Evolutionary conservation across 1,140 invertebrate species (phyloP), one percentile per base, ranked within the genome.

Genomic region (Brachionus rubens): DNA sequence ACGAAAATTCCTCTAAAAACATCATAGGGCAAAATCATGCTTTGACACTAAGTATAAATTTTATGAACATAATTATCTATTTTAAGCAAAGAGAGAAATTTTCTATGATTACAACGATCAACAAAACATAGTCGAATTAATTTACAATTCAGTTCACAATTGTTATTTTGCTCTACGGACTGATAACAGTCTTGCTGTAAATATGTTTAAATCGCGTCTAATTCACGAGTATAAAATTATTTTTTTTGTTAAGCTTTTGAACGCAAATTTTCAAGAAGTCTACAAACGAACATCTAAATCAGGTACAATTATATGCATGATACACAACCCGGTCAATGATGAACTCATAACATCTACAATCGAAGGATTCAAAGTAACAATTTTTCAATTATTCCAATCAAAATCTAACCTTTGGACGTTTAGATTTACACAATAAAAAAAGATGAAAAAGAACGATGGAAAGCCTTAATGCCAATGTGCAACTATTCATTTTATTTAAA

Each of bases 261-360:
- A 84, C 77, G 77, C 79, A 36, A 80, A 83, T 30, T 84, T 84
- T 79, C 78, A 81, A 50, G 81, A 84, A 78, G 82, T 81, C 0
- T 83, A 79, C 77, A 80, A 80, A 26, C 80, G 83, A 1, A 81
- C 78, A 76, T 81, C 82, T 40, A 80, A 82, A 62, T 78, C 83
- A 21, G 77, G 82, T 24, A 82, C 81, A 30, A 81, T 83, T 9
- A 70, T 83, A 33, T 84, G 82, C 50, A 82, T 84, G 80, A 56
- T 84, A 33, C 84, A 83, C 75, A 84, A 84, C 67, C 81, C 83
- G 9, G 78, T 81, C 7, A 80, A 78, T 77, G 82, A 84, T 79
- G 83, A 84, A 79, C 79, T 84, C 0, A 84, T 84, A 16, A 83
- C 83, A 10, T 82, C 82, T 41, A 83, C 82, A 26, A 81, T 84